A percentile compares a stretch with the other conserved stretches of the same genome.
These are phyloP conservation scores for Chrysodeixis includens DNA, from an alignment of 2,888 invertebrate species.

Conservation along the genomic window DNA sequence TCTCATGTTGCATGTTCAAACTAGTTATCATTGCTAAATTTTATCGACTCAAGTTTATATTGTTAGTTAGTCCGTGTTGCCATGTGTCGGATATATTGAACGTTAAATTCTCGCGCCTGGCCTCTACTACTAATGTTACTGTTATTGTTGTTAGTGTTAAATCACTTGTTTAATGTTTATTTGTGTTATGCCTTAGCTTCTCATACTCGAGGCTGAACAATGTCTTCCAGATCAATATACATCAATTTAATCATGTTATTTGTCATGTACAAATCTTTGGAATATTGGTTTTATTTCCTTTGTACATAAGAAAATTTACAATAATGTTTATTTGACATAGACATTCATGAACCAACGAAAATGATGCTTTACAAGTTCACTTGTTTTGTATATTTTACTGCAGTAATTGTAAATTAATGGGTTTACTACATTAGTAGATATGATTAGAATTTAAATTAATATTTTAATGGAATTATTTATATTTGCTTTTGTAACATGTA, in stretches of 20 bases:
- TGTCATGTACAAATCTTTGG: conserved; percentile 69
- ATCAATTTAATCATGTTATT: conserved; percentile 61
- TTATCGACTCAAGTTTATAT: conserved; percentile 7
- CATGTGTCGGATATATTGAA: conserved; percentile 20
- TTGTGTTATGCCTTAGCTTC: conserved; percentile 57
- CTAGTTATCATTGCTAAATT: conserved; percentile 14
- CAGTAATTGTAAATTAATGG: conserved; percentile 34
- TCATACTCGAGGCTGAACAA: conserved; percentile 64
- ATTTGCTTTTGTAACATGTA: conserved; percentile 46
- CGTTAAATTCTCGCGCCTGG: conserved; percentile 37
- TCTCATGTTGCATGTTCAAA: conserved; percentile 11
- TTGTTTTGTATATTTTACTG: conserved; percentile 54
- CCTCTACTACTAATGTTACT: conserved; percentile 38
- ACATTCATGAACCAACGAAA: conserved; percentile 35
- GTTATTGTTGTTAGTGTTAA: conserved; percentile 51
- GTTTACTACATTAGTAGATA: conserved; percentile 31
- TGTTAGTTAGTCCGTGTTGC: conserved; percentile 30
- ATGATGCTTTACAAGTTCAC: conserved; percentile 24
- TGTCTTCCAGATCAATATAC: conserved; percentile 79
- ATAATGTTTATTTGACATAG: conserved; percentile 47
- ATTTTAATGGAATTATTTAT: conserved; percentile 43
- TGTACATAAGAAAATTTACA: conserved; percentile 54
- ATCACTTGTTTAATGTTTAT: conserved; percentile 54
- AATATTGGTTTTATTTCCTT: conserved; percentile 76
- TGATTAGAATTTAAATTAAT: conserved; percentile 19